Conservation (phyloP, 2,113 vertebrate species). For the Meleagris gallopavo region DNA sequence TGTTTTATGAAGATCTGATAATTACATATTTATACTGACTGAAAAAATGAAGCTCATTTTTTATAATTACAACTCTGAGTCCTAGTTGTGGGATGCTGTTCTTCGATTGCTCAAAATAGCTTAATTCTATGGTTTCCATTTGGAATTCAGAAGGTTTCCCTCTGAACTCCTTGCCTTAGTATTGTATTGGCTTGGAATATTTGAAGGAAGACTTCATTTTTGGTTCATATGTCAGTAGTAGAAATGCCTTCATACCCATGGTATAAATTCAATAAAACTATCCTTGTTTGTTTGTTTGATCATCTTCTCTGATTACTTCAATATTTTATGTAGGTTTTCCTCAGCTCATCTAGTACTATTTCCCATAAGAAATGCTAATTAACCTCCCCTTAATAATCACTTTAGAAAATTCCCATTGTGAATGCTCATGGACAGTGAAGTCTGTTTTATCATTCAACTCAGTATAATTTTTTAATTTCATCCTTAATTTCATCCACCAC, state of each 20-base stretch:
- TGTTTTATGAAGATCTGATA: slow-evolving; percentile 1
- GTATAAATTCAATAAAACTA: not conserved
- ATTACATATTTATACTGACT: slow-evolving; percentile 1
- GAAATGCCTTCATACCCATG: not conserved
- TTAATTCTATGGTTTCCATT: not conserved
- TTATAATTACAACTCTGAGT: slow-evolving; percentile 9
- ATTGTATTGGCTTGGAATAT: not conserved
- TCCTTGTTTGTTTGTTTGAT: not conserved
- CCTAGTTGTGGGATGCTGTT: not conserved
- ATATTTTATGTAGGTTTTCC: slow-evolving; percentile 42
- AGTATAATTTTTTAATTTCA: slow-evolving; percentile 74
- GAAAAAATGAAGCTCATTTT: not conserved
- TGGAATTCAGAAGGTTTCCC: not conserved
- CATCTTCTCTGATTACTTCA: slow-evolving; percentile 55
- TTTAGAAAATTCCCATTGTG: slow-evolving; percentile 64
- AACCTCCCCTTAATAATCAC: slow-evolving; percentile 62
- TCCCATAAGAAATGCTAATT: slow-evolving; percentile 67
- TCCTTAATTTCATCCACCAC: slow-evolving; percentile 59
- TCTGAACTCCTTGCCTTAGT: not conserved
- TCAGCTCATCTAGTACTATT: slow-evolving; percentile 52
- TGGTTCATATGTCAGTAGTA: not conserved
- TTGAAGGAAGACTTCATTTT: accelerated
- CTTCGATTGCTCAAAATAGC: not conserved
- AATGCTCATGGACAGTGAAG: slow-evolving; percentile 45
- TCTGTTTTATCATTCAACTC: slow-evolving; percentile 61